Evolutionary conservation across 2,888 invertebrate species (phyloP).

Genomic region (Anarsia innoxiella): DNA sequence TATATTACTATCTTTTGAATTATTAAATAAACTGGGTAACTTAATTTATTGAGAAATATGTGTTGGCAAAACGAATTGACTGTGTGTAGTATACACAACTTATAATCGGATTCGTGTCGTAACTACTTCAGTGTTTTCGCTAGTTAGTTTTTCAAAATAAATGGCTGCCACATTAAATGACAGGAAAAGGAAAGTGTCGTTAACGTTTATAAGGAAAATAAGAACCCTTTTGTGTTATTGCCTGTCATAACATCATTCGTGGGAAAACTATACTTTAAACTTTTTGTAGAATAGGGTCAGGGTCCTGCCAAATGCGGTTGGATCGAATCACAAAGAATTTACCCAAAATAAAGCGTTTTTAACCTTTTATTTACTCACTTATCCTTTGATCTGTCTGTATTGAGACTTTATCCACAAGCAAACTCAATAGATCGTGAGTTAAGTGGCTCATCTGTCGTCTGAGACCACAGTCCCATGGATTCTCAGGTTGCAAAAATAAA

Average conservation of each 20-base stretch:
- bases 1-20: too few relatives aligned
- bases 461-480: constrained; percentile 37
- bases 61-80: too few relatives aligned
- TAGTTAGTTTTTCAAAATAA: constrained; percentile 58
- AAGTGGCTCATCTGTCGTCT: constrained; percentile 62
- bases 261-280: too few relatives aligned
- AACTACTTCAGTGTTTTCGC: constrained; percentile 48
- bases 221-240: too few relatives aligned
- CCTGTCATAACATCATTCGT: too few relatives aligned
- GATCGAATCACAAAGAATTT: too few relatives aligned
- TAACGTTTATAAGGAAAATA: neutral
- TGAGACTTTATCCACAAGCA: constrained; percentile 28
- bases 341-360: too few relatives aligned
- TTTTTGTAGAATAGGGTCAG: too few relatives aligned
- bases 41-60: too few relatives aligned
- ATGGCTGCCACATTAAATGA: constrained; percentile 55
- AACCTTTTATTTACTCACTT: too few relatives aligned
- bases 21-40: too few relatives aligned
- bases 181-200: constrained; percentile 48
- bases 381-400: constrained; percentile 29
- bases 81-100: constrained; percentile 26
- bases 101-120: constrained; percentile 37
- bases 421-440: constrained; percentile 57
- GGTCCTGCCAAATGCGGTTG: too few relatives aligned
- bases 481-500: constrained; percentile 57